A percentile compares a stretch with the other conserved stretches of the same genome.
These are phyloP conservation scores for Oncorhynchus kisutch DNA, from an alignment of 2,113 vertebrate genomes.

Conservation along the genomic window DNA sequence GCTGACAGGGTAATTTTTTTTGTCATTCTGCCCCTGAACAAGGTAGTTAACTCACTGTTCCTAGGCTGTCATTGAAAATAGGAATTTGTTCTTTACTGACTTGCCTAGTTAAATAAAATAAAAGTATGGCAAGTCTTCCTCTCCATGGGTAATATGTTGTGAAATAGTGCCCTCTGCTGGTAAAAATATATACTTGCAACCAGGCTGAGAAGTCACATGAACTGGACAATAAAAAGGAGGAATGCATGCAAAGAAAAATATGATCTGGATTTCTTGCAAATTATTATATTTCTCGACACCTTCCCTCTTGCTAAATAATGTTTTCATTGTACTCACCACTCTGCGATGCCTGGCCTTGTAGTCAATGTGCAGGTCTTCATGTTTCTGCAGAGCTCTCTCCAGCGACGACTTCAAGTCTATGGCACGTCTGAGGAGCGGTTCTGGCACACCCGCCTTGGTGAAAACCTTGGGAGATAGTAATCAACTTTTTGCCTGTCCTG, in stretches of 20 bases:
- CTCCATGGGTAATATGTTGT: not conserved
- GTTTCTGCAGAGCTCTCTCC: constrained; percentile 76
- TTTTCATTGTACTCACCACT: constrained; percentile 76
- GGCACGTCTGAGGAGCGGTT: constrained; percentile 73
- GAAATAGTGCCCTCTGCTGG: constrained; percentile 43
- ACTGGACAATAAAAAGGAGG: not conserved
- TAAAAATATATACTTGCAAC: not conserved
- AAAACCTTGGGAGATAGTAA: constrained; percentile 75
- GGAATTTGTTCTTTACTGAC: no score
- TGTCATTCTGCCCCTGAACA: no score
- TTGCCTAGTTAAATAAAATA: no score
- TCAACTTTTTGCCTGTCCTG: no score
- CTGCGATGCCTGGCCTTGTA: constrained; percentile 60
- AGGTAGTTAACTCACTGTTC: no score
- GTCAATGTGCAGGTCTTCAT: constrained; percentile 81
- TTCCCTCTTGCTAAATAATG: no score
- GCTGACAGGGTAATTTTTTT: no score
- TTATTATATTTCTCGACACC: no score
- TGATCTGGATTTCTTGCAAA: no score
- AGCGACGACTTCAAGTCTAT: constrained; percentile 82
- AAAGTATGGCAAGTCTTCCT: not conserved
- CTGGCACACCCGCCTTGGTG: constrained; percentile 78
- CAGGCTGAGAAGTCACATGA: not conserved
- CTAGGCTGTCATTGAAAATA: no score
- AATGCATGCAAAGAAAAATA: not conserved